Evolutionary conservation across 2,797 vertebrate species (phyloP).

Genomic region (Spheniscus humboldti): DNA sequence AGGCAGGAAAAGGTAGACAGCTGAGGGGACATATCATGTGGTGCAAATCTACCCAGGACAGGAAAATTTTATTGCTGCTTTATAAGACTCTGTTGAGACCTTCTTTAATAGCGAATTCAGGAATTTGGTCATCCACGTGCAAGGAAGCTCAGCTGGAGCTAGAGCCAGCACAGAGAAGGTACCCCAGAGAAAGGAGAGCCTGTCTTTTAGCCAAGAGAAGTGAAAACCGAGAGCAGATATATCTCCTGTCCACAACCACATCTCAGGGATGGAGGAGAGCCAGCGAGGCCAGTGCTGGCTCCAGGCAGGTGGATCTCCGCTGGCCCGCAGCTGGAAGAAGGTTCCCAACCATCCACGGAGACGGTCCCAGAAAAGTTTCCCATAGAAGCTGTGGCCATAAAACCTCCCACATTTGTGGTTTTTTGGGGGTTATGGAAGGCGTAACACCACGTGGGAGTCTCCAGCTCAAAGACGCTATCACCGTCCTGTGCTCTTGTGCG

Average conservation of each 20-base stretch:
- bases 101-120: neutral
- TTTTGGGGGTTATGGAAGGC: neutral
- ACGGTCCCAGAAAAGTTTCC: neutral
- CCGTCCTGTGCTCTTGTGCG: fast-evolving
- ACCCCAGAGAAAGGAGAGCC: neutral
- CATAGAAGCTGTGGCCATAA: neutral
- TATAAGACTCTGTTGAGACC: neutral
- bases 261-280: neutral
- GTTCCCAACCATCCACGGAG: neutral
- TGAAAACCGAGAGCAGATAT: neutral
- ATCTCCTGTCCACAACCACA: neutral
- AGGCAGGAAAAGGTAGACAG: neutral
- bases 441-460: neutral
- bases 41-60: neutral
- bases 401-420: neutral
- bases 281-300: neutral
- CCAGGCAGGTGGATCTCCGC: neutral
- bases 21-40: neutral
- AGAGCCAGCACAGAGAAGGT: neutral
- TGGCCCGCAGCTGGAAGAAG: neutral
- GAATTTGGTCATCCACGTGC: neutral
- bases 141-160: neutral
- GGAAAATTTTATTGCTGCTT: neutral
- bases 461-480: fast-evolving
- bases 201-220: neutral